Base-by-base conservation (phyloP, 2,888 invertebrate genomes). In the Scaptodrosophila latifasciaeformis region DNA sequence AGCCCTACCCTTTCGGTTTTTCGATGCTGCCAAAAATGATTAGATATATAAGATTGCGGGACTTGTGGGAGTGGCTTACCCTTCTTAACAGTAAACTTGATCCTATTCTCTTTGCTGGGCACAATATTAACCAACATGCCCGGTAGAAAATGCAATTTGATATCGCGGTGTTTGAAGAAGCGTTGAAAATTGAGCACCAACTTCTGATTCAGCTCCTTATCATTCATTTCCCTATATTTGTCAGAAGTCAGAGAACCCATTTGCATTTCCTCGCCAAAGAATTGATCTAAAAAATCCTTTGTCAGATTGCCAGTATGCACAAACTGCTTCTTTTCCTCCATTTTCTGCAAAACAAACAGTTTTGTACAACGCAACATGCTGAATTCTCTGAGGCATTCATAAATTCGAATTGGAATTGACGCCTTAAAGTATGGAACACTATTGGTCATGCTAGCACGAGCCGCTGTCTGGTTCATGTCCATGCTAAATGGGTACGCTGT, bases 311-410 rank as follows among this genome's bases (percentile, higher is more conserved):
- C 84, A 2, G 72, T 70, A 34, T 70, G 75, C 2, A 67, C 67
- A 47, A 69, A 54, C 31, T 68, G 62, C 7, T 60, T 60, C n/a
- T 70, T 69, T 29, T 76, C 81, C 60, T 86, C 85, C 79, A 90
- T 87, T 39, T 89, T 88, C 86, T 89, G 89, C 15, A 88, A 81
- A 42, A 89, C 86, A 51, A 89, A 88, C n/a, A 90, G 86, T 76
- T 88, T 88, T 44, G 90, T 78, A 80, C 90, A 90, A 82, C 89
- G 88, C 53, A 88, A 57, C 4, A 88, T 83, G 42, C 88, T 89
- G 17, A 77, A 79, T 24, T 76, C 80, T 6, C 81, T 69, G 21
- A 87, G 75, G 49, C 87, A 87, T 49, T 85, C 83, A 34, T 85
- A 84, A 30, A 87, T 81, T 13, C 85, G 80, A 62, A 78, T 81